Conservation (phyloP, 2,888 invertebrate genomes). For the Sarcophaga carnaria region DNA sequence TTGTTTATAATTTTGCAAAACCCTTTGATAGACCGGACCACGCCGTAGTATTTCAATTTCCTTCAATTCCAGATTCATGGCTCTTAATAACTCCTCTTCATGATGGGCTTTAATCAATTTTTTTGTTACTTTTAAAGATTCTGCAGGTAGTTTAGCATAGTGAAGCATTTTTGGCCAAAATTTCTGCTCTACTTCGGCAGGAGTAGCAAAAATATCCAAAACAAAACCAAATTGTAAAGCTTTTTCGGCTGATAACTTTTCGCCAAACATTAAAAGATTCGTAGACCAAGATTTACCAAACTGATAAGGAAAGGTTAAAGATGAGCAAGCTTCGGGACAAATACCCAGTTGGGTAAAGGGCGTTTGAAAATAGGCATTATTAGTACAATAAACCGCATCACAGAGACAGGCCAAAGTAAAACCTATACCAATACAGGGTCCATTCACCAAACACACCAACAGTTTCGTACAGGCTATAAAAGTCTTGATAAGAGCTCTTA, state of each 20-base stretch:
- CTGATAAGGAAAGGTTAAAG: slow-evolving; percentile 90
- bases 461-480: slow-evolving; percentile 94
- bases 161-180: slow-evolving; percentile 84
- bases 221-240: slow-evolving; percentile 91
- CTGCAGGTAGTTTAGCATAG: slow-evolving; percentile 83
- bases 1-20: slow-evolving; percentile 74
- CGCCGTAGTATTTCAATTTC: slow-evolving; percentile 85
- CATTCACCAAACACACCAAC: slow-evolving; percentile 93
- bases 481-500: slow-evolving; percentile 87
- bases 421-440: slow-evolving; percentile 94
- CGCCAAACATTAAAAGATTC: slow-evolving; percentile 86
- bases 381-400: slow-evolving; percentile 93
- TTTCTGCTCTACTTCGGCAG: slow-evolving; percentile 83
- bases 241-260: slow-evolving; percentile 89
- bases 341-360: slow-evolving; percentile 94
- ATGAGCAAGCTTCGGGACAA: slow-evolving; percentile 93
- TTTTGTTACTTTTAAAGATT: slow-evolving; percentile 87
- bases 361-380: slow-evolving; percentile 91
- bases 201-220: slow-evolving; percentile 86
- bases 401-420: slow-evolving; percentile 90
- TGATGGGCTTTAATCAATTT: slow-evolving; percentile 85
- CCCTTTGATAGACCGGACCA: slow-evolving; percentile 85
- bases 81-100: slow-evolving; percentile 84
- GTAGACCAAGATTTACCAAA: slow-evolving; percentile 90
- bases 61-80: slow-evolving; percentile 87